These are phyloP conservation scores for Mugil cephalus DNA, from an alignment of 2,113 vertebrate species.

Conservation along the genomic window DNA sequence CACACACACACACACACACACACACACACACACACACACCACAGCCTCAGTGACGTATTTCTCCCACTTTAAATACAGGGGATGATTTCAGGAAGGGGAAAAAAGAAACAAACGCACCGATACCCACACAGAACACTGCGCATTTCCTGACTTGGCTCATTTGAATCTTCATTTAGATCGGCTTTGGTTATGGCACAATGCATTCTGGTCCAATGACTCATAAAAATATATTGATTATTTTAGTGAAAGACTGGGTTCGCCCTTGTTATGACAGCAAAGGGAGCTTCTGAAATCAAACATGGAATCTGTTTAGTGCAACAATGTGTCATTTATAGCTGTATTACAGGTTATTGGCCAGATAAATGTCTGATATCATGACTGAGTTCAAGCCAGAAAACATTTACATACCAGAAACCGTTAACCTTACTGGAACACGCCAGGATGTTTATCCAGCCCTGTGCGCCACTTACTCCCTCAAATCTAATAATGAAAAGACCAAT, in stretches of 20 bases:
- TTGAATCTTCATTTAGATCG: not conserved
- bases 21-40: conserved; percentile 22
- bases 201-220: not conserved
- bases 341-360: conserved; percentile 9
- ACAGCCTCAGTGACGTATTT: conserved; percentile 60
- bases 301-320: not conserved
- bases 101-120: conserved; percentile 33
- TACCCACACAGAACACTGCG: conserved; percentile 5
- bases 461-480: conserved; percentile 39
- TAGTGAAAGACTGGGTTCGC: conserved; percentile 20
- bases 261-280: conserved; percentile 18
- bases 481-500: conserved; percentile 59
- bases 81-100: conserved; percentile 46
- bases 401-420: conserved; percentile 29
- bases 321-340: conserved; percentile 9
- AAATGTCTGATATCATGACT: conserved; percentile 9
- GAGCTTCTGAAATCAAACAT: conserved; percentile 24
- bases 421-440: conserved; percentile 32
- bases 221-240: conserved; percentile 30
- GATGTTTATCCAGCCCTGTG: conserved; percentile 34
- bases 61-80: conserved; percentile 64
- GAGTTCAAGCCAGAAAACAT: conserved; percentile 16
- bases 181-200: conserved; percentile 13
- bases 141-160: conserved; percentile 26
- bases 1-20: conserved; percentile 6